Percentiles rank a stretch among this genome's conserved stretches.
Conservation (phyloP, 2,888 invertebrate species). For the Cybosia mesomella region DNA sequence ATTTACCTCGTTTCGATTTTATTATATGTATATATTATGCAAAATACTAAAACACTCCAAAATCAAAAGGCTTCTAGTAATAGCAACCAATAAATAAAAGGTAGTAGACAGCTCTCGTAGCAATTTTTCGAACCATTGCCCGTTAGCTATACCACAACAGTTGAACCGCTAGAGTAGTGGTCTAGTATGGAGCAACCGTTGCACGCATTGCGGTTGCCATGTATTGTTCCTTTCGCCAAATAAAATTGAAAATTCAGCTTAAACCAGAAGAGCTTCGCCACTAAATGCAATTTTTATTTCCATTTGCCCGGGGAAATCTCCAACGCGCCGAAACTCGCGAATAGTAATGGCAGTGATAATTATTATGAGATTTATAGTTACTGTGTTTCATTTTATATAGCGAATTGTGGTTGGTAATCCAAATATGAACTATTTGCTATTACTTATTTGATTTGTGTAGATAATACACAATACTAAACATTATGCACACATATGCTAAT, state of each 20-base stretch:
- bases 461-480: neutral
- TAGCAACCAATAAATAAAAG: conserved; percentile 28
- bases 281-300: conserved; percentile 46
- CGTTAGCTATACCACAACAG: conserved; percentile 32
- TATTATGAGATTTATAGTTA: conserved; percentile 14
- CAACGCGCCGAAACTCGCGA: conserved; percentile 20
- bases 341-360: conserved; percentile 20
- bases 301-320: conserved; percentile 24
- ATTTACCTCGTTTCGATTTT: too few relatives aligned
- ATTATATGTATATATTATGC: too few relatives aligned
- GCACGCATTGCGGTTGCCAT: conserved; percentile 50
- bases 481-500: neutral
- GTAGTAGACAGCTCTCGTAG: conserved; percentile 25
- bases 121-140: conserved; percentile 50
- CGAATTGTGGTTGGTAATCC: conserved; percentile 1
- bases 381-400: neutral
- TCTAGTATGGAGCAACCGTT: conserved; percentile 35
- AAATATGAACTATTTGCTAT: neutral
- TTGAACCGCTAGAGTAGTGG: conserved; percentile 41
- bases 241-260: conserved; percentile 54
- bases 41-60: too few relatives aligned
- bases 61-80: too few relatives aligned
- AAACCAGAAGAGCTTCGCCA: conserved; percentile 38
- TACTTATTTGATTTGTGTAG: neutral
- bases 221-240: conserved; percentile 50